Base-by-base conservation (phyloP, 1,140 invertebrate genomes). In the Lucilia sericata region DNA sequence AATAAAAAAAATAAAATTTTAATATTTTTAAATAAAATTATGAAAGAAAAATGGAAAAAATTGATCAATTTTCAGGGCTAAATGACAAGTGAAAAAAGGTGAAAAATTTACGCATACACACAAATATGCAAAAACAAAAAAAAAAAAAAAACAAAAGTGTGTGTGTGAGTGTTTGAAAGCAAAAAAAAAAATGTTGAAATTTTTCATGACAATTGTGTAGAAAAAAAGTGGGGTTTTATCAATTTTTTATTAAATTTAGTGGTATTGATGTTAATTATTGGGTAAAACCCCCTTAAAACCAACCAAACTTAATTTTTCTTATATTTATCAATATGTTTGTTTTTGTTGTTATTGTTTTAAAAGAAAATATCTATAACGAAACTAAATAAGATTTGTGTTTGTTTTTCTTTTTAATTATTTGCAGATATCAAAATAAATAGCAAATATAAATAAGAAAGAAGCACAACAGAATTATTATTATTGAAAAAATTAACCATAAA, bases 131-230 rank as follows among this genome's bases (percentile, higher is more conserved):
- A 30, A 30, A 30, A 30, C 25, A n/a, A 3, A 14, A n/a, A 3
- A 7, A n/a, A 3, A 7, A 60, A 42, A 42, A 42, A 42, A 3
- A 42, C 5, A 42, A 7, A 42, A 42, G 0, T 42, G 42, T 42
- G 25, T 30, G 25, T 30, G 25, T 30, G 25, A n/a, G n/a, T 60
- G 13, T 60, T 30, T 30, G 25, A 30, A 30, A 30, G n/a, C n/a
- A n/a, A n/a, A n/a, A n/a, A n/a, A 17, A n/a, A 60, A 60, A 60
- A 60, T 60, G n/a, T 60, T 60, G 55, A 60, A 60, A 60, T 60
- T 60, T 7, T n/a, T n/a, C 1, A 60, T 60, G 55, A 60, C 55
- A 60, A 60, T 60, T 60, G 14, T 60, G n/a, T n/a, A 60, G 25
- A 30, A 17, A n/a, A n/a, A 60, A n/a, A 14, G 14, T 60, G 55